Base-by-base conservation (phyloP, 2,888 invertebrate species). In the Taphrorychus bicolor region DNA sequence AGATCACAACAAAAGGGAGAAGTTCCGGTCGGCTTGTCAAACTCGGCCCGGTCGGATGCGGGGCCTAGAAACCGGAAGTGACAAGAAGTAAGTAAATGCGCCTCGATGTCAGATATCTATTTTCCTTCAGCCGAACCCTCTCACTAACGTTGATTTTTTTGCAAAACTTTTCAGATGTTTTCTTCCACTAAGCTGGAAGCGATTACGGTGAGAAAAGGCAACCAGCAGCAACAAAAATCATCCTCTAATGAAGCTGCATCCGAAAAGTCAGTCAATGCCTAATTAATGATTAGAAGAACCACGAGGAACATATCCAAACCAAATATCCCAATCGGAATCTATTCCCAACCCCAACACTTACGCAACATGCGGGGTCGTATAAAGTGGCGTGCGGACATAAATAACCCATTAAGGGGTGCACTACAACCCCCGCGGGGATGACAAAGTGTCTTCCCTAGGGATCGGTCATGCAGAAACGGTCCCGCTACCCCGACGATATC, bases 351-450 rank as follows among this genome's bases (percentile, higher is more conserved):
- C 65, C 65, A 65, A 65, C 65, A 53, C 59, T 65, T 65, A 65
- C 42, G 59, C 65, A 54, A 59, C 23, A 21, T 59, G 65, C 58
- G 42, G 45, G 52, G 59, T 17, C 53, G 41, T 18, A 56, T 59
- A 59, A 66, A 66, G 66, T 66, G 66, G 60, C 58, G 52, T 58
- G 59, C 59, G 59, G 63, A 67, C 63, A 70, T 70, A 70, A 70
- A 70, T 67, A 70, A 70, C 66, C 70, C 70, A 70, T 70, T 70
- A 70, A 69, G 70, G 66, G 66, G 64, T 63, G 63, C 60, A 56
- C 22, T 52, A 59, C 59, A 66, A 59, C 56, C 70, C 66, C 69
- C 61, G 57, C 59, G 61, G 61, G 59, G 59, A 66, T 69, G 70
- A 70, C 70, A 66, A 66, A 70, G 60, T 70, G 64, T 66, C 70